These are phyloP conservation scores for Brachyistius frenatus DNA, from an alignment of 2,113 vertebrate genomes.

Conservation along the genomic window DNA sequence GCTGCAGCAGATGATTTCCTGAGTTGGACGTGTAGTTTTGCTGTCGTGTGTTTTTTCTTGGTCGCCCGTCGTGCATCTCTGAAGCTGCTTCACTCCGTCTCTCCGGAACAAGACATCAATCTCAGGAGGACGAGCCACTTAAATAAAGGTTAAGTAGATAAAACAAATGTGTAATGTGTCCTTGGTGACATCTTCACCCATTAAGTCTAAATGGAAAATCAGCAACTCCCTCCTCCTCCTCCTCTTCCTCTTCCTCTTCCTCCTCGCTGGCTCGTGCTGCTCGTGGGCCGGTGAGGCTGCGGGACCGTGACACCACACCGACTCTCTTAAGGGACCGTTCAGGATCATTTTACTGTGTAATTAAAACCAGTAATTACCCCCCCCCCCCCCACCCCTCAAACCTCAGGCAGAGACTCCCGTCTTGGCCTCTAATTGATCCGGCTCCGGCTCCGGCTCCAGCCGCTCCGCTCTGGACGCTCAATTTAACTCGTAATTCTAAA, in stretches of 20 bases:
- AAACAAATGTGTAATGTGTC: conserved; percentile 72
- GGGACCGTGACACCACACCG: neutral
- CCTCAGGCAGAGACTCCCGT: neutral
- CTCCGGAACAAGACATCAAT: conserved; percentile 64
- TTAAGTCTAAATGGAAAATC: conserved; percentile 68
- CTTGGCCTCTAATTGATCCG: conserved; percentile 57
- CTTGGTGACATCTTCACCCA: conserved; percentile 71
- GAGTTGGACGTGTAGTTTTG: too few relatives aligned
- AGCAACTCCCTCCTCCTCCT: conserved; percentile 53
- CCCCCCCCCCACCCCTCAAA: neutral
- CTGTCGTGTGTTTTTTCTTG: too few relatives aligned
- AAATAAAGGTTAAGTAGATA: conserved; percentile 78
- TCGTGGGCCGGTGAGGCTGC: conserved; percentile 17
- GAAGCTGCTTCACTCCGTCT: conserved; percentile 46
- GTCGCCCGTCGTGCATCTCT: neutral
- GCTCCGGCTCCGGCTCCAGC: neutral
- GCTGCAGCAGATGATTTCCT: too few relatives aligned
- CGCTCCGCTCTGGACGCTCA: conserved; percentile 27
- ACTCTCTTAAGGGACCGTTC: conserved; percentile 49
- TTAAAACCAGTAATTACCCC: conserved; percentile 41
- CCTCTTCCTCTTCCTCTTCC: conserved; percentile 4
- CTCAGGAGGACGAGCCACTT: conserved; percentile 61
- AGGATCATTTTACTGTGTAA: conserved; percentile 64
- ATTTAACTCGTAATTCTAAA: conserved; percentile 49
- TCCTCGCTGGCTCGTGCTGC: conserved; percentile 1